These are phyloP conservation scores for Lamellibrachia luymesi DNA, from an alignment of 1,140 invertebrate genomes.

Conservation along the genomic window DNA sequence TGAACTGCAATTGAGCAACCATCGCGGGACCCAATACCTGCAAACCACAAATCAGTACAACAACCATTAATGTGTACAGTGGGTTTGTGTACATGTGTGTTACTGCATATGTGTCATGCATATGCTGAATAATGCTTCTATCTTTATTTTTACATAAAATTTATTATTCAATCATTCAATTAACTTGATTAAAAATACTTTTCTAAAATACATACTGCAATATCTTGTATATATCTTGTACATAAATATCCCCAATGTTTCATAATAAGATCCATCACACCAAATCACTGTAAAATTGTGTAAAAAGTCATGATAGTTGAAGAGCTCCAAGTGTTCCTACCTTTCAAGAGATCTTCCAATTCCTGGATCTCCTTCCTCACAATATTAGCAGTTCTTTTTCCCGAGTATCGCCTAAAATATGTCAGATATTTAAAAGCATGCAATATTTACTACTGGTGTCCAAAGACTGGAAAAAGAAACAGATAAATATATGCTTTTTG, in stretches of 20 bases:
- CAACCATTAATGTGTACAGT: not conserved
- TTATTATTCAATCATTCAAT: too few relatives aligned
- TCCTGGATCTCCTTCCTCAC: constrained; percentile 39
- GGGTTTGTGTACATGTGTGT: not conserved
- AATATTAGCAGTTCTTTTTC: constrained; percentile 30
- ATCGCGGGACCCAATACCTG: not conserved
- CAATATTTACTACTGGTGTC: not conserved
- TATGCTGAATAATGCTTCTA: not conserved
- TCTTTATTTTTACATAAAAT: too few relatives aligned
- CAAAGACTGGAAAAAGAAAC: not conserved
- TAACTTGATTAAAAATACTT: not conserved
- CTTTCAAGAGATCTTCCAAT: constrained; percentile 37
- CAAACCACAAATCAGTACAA: not conserved
- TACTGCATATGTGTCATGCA: not conserved
- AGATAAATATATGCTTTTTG: not conserved
- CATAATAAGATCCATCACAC: not conserved
- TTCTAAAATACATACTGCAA: constrained; percentile 2
- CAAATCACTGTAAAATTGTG: not conserved
- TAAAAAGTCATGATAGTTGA: not conserved
- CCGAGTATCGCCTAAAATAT: constrained; percentile 13
- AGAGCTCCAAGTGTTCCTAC: constrained; percentile 14
- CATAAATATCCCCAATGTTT: not conserved
- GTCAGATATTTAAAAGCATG: not conserved
- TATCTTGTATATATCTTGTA: not conserved
- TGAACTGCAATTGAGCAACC: constrained; percentile 32